These are phyloP conservation scores for Papilio gigon DNA, from an alignment of 2,888 invertebrate genomes.

Conservation along the genomic window DNA sequence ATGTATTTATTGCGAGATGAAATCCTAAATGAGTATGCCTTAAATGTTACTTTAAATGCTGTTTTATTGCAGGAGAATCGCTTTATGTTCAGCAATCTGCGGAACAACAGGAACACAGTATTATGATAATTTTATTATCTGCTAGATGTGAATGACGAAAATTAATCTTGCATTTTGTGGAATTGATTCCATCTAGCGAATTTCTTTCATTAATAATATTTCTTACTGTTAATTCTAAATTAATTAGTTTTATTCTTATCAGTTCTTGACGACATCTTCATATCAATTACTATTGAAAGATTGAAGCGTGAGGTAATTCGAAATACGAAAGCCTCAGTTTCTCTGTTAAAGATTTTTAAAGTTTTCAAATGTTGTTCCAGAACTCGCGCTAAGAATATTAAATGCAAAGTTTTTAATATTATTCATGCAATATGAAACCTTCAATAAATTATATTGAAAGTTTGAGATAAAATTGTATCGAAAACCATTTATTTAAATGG, in stretches of 20 bases:
- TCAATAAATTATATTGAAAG: not conserved
- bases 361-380: constrained; percentile 9
- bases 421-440: constrained; percentile 9
- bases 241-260: no score
- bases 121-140: constrained; percentile 26
- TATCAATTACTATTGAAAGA: not conserved
- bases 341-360: constrained; percentile 11
- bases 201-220: not conserved
- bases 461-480: constrained; percentile 3
- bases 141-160: constrained; percentile 14
- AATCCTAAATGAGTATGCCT: constrained; percentile 42
- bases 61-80: constrained; percentile 37
- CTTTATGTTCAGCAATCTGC: constrained; percentile 36
- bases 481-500: constrained; percentile 10
- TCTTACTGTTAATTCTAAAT: no score
- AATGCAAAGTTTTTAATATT: constrained; percentile 20
- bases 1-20: constrained; percentile 48
- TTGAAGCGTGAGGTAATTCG: not conserved
- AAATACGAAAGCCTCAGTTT: not conserved
- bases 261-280: no score
- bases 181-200: not conserved
- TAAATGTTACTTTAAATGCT: constrained; percentile 42
- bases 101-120: constrained; percentile 19
- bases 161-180: not conserved
- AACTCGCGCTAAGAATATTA: constrained; percentile 9